These are phyloP conservation scores for Mesaphorura yosii DNA, from an alignment of 1,140 invertebrate species.

Conservation along the genomic window DNA sequence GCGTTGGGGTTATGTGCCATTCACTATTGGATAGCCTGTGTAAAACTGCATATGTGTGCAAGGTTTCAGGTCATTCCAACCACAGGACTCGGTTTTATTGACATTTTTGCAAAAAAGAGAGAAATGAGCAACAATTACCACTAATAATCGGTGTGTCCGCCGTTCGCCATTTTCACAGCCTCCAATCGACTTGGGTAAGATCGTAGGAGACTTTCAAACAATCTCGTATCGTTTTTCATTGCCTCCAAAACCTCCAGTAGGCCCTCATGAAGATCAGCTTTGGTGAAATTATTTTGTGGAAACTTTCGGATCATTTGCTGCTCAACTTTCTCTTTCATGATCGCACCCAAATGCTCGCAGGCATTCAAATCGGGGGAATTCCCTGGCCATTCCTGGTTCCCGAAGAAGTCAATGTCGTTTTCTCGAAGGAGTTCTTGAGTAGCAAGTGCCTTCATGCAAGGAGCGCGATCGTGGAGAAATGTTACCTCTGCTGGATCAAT, in stretches of 20 bases:
- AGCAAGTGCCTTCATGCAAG: background rate
- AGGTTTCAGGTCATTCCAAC: background rate
- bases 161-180: background rate
- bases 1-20: too few relatives aligned
- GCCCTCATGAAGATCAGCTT: background rate
- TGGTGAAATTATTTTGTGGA: background rate
- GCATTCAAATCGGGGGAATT: slow-evolving; percentile 1
- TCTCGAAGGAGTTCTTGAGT: background rate
- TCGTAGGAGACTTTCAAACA: background rate
- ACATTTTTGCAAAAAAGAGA: background rate
- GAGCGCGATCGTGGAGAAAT: slow-evolving; percentile 1
- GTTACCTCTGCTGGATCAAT: background rate
- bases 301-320: background rate
- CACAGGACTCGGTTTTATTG: background rate
- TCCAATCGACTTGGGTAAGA: background rate
- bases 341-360: background rate
- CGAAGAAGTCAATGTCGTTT: background rate
- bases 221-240: background rate
- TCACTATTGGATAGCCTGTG: too few relatives aligned
- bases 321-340: background rate
- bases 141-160: slow-evolving; percentile 1
- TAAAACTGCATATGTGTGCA: too few relatives aligned
- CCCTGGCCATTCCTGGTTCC: background rate
- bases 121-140: background rate
- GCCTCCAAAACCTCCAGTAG: background rate